Evolutionary conservation across 2,888 invertebrate genomes (phyloP).

Genomic region (Plemyria rubiginata): DNA sequence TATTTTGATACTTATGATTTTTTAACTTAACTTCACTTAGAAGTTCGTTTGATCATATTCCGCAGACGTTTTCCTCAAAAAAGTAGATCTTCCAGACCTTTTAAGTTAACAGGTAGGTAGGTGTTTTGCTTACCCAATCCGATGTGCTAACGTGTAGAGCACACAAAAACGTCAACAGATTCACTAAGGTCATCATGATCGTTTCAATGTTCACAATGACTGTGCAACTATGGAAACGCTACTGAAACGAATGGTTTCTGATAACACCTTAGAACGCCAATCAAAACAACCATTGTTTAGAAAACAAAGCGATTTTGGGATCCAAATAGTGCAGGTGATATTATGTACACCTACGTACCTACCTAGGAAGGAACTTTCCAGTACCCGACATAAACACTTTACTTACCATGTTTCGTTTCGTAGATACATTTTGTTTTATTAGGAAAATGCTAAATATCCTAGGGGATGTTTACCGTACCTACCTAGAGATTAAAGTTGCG

Average conservation of each 20-base stretch:
- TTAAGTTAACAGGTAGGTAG: constrained; percentile 21
- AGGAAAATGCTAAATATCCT: no score
- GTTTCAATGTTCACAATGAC: constrained; percentile 10
- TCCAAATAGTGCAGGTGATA: constrained; percentile 33
- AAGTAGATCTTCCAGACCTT: no score
- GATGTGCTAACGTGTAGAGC: constrained; percentile 31
- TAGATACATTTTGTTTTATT: no score
- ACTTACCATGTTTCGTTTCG: no score
- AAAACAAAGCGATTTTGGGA: constrained; percentile 24
- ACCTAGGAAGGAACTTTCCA: neutral
- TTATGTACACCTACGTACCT: neutral
- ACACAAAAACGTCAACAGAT: constrained; percentile 31
- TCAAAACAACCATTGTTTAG: constrained; percentile 36
- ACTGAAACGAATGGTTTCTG: constrained; percentile 17
- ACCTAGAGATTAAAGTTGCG: no score
- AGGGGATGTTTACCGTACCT: no score
- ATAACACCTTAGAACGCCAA: constrained; percentile 19
- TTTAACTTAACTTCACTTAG: no score
- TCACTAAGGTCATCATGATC: constrained; percentile 25
- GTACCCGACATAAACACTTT: no score
- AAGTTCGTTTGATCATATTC: no score
- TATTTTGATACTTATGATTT: no score
- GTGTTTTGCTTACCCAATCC: constrained; percentile 43
- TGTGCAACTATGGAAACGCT: neutral
- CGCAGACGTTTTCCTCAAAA: no score